Base-by-base conservation (phyloP, 2,113 vertebrate genomes). In the Ramphastos sulfuratus region DNA sequence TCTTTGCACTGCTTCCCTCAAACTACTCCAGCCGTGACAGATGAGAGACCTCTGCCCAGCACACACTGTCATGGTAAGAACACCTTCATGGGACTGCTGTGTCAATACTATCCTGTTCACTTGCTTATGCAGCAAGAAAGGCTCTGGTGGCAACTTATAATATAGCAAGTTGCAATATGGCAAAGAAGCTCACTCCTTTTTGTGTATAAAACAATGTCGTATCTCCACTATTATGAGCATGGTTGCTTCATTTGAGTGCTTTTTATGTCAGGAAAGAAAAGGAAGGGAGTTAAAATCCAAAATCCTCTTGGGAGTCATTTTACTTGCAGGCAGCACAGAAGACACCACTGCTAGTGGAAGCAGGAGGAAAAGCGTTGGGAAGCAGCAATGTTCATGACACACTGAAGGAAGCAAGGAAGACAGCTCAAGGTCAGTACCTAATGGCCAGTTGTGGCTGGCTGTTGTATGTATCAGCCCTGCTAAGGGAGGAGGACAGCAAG, bases 381-480 rank as follows among this genome's bases (percentile, higher is more conserved):
- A 76, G 1, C 14, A 25, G 55, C 2, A n/a, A 59, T 15, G 67
- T 7, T 54, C 21, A 20, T 6, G 35, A 25, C n/a, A 31, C 0
- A 1, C 23, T 31, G 56, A 56, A 59, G 75, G 46, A 79, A 69
- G 84, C 50, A 55, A 27, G 39, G 20, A 85, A 21, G n/a, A n/a
- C 64, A 80, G 67, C 4, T 94, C 91, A 31, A n/a, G 55, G 35
- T 6, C 46, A 74, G 27, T 10, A 71, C 8, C 65, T 46, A 21
- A 72, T 6, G 31, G 74, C 14, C 73, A 8, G 0, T 3, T 23
- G 74, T 15, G 33, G 39, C 59, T 85, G 79, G 24, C 71, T 54
- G 75, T 23, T 4, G 15, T 28, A 46, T n/a, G 0, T 10, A 8
- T 14, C 54, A 87, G 75, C 75, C 77, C 56, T 89, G 67, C 27